Conservation (phyloP, 2,888 invertebrate genomes). For the Drosophila paranaensis region DNA sequence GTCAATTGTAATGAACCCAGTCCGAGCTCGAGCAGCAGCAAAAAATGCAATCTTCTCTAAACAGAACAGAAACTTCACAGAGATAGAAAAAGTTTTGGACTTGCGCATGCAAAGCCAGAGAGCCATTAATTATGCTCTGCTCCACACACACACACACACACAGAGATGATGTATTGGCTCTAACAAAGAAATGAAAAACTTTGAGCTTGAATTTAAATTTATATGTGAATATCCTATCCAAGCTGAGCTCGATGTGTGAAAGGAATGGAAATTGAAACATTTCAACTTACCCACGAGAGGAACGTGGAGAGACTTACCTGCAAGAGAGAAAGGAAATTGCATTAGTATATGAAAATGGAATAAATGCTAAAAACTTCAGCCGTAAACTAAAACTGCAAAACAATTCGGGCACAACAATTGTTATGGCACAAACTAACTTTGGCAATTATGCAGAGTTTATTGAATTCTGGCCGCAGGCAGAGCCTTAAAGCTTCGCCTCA, state of each 20-base stretch:
- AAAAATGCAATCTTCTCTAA: slow-evolving; percentile 18
- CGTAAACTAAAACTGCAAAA: slow-evolving; percentile 2
- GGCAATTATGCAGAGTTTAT: slow-evolving; percentile 19
- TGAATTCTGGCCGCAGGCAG: slow-evolving; percentile 1
- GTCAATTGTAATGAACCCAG: slow-evolving; percentile 54
- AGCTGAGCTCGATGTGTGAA: background rate
- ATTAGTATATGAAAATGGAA: slow-evolving; percentile 10
- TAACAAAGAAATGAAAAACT: background rate
- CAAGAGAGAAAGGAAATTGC: slow-evolving; percentile 24
- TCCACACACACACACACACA: background rate
- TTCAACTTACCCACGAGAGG: slow-evolving; percentile 12
- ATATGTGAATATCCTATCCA: background rate
- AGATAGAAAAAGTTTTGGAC: slow-evolving; percentile 6
- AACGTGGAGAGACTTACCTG: slow-evolving; percentile 37
- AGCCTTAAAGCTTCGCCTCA: slow-evolving; percentile 24
- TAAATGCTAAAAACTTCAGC: background rate
- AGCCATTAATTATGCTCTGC: slow-evolving; percentile 19
- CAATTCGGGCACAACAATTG: slow-evolving; percentile 2
- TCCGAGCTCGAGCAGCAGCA: background rate
- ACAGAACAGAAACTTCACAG: background rate
- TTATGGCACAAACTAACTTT: background rate
- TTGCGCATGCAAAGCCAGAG: slow-evolving; percentile 5
- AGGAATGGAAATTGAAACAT: background rate
- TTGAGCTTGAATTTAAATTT: background rate
- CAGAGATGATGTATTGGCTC: background rate